Conservation (phyloP, 2,113 vertebrate species). For the Agelaius phoeniceus region DNA sequence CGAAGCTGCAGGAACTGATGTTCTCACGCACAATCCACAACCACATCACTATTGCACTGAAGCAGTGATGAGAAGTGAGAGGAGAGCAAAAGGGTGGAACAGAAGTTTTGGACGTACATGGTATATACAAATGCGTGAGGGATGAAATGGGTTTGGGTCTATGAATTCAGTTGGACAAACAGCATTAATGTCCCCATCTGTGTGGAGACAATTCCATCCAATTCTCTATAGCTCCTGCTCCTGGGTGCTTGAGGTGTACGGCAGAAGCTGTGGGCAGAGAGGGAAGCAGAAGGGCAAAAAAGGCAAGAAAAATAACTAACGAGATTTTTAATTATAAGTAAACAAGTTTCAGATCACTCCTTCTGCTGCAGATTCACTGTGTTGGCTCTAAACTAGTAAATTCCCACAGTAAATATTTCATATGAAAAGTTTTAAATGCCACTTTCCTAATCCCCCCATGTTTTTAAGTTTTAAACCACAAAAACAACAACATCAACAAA, state of each 20-base stretch:
- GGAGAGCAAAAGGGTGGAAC: constrained; percentile 53
- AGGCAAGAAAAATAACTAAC: constrained; percentile 44
- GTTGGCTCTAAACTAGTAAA: constrained; percentile 40
- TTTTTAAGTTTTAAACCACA: constrained; percentile 46
- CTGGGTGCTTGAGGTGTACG: constrained; percentile 26
- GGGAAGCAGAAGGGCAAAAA: constrained; percentile 35
- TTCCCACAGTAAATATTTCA: constrained; percentile 49
- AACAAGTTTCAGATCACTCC: constrained; percentile 28
- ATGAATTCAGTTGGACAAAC: constrained; percentile 52
- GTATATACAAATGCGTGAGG: constrained; percentile 3
- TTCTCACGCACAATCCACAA: background rate
- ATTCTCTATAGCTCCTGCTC: constrained; percentile 55
- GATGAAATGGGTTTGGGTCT: constrained; percentile 44
- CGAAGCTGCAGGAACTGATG: background rate
- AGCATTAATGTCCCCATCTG: constrained; percentile 52
- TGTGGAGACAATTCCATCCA: constrained; percentile 33
- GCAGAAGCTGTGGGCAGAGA: constrained; percentile 64
- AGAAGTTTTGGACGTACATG: background rate
- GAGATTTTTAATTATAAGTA: constrained; percentile 41
- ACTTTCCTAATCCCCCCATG: constrained; percentile 48
- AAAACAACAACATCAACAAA: constrained; percentile 61
- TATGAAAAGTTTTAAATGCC: constrained; percentile 51
- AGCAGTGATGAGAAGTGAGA: background rate
- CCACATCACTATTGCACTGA: background rate
- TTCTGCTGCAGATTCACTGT: constrained; percentile 22